Percentiles rank a stretch among this genome's conserved stretches.
Evolutionary conservation across 2,113 vertebrate species (phyloP).

Genomic region (Ia io): DNA sequence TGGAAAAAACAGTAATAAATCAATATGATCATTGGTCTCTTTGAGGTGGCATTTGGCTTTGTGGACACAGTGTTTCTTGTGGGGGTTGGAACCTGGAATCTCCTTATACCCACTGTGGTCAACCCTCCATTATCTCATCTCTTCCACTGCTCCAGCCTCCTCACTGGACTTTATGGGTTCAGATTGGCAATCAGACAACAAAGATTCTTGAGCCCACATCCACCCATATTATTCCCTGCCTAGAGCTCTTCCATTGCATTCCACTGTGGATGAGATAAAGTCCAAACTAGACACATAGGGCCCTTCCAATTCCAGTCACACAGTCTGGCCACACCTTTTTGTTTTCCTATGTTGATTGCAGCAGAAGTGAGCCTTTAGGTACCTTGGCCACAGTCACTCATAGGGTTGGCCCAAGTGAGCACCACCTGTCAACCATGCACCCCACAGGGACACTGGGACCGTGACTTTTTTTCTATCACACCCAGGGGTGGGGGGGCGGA

Average conservation of each 20-base stretch:
- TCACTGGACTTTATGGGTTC: not conserved
- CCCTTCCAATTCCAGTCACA: not conserved
- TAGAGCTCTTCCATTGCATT: not conserved
- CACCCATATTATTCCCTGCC: not conserved
- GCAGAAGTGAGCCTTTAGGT: not conserved
- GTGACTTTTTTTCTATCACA: not conserved
- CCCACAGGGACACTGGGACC: not conserved
- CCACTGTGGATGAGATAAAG: not conserved
- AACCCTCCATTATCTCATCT: not conserved
- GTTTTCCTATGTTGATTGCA: not conserved
- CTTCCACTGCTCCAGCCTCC: not conserved
- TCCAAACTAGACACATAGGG: not conserved
- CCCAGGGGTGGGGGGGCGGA: not conserved
- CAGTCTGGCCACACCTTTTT: not conserved
- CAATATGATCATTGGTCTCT: not conserved
- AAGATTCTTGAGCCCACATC: not conserved
- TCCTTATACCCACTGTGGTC: not conserved
- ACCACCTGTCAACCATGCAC: not conserved
- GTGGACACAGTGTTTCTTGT: not conserved
- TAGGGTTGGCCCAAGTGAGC: not conserved
- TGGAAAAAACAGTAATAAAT: constrained; percentile 57
- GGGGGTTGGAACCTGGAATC: not conserved
- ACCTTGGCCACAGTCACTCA: not conserved
- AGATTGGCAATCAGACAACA: not conserved
- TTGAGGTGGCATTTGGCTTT: not conserved